A percentile compares a stretch with the other conserved stretches of the same genome.
phyloP scores from a whole-genome alignment of 2,113 vertebrate genomes.

The Microtus ochrogaster region DNA sequence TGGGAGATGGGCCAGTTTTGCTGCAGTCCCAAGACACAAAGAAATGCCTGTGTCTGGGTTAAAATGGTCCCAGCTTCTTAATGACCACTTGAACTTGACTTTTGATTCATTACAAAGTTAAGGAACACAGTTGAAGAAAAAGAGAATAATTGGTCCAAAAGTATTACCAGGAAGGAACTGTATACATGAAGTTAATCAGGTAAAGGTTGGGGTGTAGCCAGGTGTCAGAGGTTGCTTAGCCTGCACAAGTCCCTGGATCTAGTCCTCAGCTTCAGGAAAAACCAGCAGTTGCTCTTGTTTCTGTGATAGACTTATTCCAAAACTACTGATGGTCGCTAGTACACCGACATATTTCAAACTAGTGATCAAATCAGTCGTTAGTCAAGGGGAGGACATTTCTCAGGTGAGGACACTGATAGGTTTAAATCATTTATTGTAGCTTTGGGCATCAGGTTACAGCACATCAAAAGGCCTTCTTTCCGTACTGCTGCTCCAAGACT shows the following conservation, averaged over 20 bases:
- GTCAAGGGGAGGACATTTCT: neutral
- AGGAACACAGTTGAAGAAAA: neutral
- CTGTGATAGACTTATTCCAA: neutral
- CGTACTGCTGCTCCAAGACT: neutral
- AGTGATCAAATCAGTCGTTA: slow-evolving; percentile 1
- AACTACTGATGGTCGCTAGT: neutral
- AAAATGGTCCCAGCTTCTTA: neutral
- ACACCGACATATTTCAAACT: neutral
- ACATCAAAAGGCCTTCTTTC: neutral
- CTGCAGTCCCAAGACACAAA: neutral
- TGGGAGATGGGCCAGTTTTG: neutral
- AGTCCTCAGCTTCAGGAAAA: neutral
- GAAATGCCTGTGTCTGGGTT: slow-evolving; percentile 11
- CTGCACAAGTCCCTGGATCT: neutral
- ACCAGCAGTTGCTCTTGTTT: neutral
- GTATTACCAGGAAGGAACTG: neutral
- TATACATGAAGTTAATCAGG: neutral
- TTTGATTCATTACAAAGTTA: slow-evolving; percentile 29
- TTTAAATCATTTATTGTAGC: neutral
- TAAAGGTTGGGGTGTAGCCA: neutral
- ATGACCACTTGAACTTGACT: neutral
- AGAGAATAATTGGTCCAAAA: neutral
- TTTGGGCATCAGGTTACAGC: neutral
- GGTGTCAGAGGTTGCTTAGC: neutral
- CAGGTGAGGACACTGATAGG: neutral